phyloP scores from a whole-genome alignment of 2,888 invertebrate species.

The Oligia latruncula region DNA sequence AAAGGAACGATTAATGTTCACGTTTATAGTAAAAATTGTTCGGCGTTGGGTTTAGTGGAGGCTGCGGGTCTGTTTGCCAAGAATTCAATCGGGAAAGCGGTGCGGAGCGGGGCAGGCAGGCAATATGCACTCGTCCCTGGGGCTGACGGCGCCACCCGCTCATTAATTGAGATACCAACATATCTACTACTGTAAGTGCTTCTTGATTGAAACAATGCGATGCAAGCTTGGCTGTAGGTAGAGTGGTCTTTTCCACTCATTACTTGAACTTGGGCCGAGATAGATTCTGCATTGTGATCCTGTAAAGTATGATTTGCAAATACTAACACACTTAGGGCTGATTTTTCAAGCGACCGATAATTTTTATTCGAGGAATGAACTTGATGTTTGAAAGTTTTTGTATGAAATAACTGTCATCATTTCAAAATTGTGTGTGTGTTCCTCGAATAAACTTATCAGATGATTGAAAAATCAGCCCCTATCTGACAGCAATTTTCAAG shows the following conservation, averaged over 20 bases:
- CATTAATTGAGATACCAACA: conserved; percentile 78
- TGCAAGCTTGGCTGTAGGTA: conserved; percentile 27
- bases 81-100: conserved; percentile 77
- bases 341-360: no score
- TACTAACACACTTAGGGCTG: neutral
- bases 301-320: neutral
- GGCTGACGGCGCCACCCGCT: conserved; percentile 70
- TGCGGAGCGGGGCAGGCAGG: conserved; percentile 66
- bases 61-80: conserved; percentile 75
- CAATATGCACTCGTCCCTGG: conserved; percentile 73
- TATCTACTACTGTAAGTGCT: conserved; percentile 71
- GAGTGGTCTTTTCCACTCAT: conserved; percentile 2
- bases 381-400: no score
- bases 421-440: no score
- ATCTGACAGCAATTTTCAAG: neutral
- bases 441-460: no score
- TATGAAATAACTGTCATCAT: no score
- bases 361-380: no score
- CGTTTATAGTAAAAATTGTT: conserved; percentile 60
- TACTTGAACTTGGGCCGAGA: neutral
- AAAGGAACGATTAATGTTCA: conserved; percentile 67
- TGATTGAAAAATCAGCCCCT: no score
- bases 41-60: conserved; percentile 42
- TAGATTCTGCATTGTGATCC: neutral
- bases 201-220: conserved; percentile 66